Evolutionary conservation across 2,113 vertebrate genomes (phyloP).

Genomic region (Psittacara wagleri): DNA sequence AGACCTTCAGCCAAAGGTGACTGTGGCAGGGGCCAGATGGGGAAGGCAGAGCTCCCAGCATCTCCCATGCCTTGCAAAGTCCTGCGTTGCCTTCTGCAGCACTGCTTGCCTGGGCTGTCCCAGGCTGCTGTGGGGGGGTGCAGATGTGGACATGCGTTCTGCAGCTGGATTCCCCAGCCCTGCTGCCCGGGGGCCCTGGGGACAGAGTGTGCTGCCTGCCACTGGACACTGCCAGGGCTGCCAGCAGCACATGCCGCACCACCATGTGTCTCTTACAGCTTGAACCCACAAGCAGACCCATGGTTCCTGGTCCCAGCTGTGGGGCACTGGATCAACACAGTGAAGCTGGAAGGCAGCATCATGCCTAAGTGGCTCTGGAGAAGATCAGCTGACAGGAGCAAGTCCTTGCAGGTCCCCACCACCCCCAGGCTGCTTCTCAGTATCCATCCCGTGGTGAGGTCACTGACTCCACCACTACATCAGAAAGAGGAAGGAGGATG

Average conservation of each 20-base stretch:
- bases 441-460: not conserved
- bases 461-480: not conserved
- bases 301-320: not conserved
- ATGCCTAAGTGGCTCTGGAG: not conserved
- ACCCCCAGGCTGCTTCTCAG: not conserved
- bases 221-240: fast-evolving
- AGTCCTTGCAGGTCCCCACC: not conserved
- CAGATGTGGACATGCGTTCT: not conserved
- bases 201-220: not conserved
- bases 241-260: not conserved
- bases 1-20: not conserved
- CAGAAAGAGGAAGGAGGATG: not conserved
- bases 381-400: not conserved
- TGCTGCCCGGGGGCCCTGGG: not conserved
- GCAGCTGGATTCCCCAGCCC: not conserved
- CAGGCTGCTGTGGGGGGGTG: not conserved
- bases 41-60: not conserved
- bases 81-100: not conserved
- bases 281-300: not conserved
- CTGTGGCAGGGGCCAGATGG: not conserved
- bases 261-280: not conserved
- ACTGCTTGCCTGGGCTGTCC: fast-evolving
- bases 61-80: not conserved
- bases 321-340: not conserved
- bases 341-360: not conserved